Evolutionary conservation across 2,113 vertebrate species (phyloP).

Genomic region (Thymallus thymallus): DNA sequence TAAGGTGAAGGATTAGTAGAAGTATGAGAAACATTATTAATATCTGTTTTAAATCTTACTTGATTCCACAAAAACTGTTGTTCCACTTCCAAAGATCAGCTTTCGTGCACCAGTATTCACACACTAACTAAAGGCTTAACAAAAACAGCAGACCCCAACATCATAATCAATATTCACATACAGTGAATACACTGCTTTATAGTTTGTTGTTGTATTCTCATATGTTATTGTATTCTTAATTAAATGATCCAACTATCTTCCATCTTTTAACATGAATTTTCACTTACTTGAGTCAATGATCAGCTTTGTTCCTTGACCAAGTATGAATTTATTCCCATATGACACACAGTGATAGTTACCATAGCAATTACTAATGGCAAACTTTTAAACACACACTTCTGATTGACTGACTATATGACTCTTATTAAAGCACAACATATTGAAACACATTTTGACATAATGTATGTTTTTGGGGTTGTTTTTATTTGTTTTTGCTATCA

Average conservation of each 20-base stretch:
- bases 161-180: not conserved
- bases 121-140: slow-evolving; percentile 32
- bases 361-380: not conserved
- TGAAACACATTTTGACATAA: too few relatives aligned
- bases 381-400: not conserved
- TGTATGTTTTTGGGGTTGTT: not conserved
- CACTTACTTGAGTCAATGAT: slow-evolving; percentile 38
- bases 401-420: not conserved
- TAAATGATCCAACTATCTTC: not conserved
- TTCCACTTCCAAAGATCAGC: slow-evolving; percentile 42
- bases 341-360: slow-evolving; percentile 32
- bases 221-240: too few relatives aligned
- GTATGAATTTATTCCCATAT: slow-evolving; percentile 18
- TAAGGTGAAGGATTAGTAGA: not conserved
- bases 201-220: not conserved
- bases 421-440: too few relatives aligned
- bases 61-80: slow-evolving; percentile 34
- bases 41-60: slow-evolving; percentile 30
- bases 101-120: slow-evolving; percentile 41
- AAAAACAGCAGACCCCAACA: slow-evolving; percentile 12
- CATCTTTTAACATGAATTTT: too few relatives aligned
- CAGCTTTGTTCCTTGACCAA: slow-evolving; percentile 33
- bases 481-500: too few relatives aligned
- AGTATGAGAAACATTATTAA: not conserved
- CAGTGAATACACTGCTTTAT: not conserved